Base-by-base conservation (phyloP, 2,888 invertebrate genomes). In the Agrilus cyanescens region DNA sequence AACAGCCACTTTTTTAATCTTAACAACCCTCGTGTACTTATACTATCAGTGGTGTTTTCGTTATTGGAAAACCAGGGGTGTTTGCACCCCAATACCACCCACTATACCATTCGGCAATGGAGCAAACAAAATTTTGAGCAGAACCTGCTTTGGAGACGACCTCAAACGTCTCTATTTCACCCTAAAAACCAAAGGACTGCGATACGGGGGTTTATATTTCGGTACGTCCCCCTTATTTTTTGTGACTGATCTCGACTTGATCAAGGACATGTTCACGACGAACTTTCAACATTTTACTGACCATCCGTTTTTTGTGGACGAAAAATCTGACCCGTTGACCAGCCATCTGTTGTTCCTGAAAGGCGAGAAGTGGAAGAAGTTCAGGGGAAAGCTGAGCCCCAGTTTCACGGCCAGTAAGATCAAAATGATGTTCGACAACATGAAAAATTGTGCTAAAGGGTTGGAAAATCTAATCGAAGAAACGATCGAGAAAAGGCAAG, bases 251-350 rank as follows among this genome's bases (percentile, higher is more conserved):
- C 38, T 48, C 3, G 48, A 52, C 37, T 37, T 52, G 32, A 37
- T 48, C n/a, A 53, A 53, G 38, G 65, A 66, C 32, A 61, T 79
- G 12, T 52, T 78, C 51, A 69, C 72, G 25, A 73, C 69, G 47
- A 76, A 78, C 49, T 79, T 76, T 47, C 63, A 61, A 4, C 62
- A 72, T 53, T 79, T 80, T 46, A 72, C 73, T 55, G 74, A 77
- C 42, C 73, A 76, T 35, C 77, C 75, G 0, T 61, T 72, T 15
- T 73, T 72, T 51, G 64, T 59, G 4, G 73, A 76, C 38, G 74
- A 75, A 32, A 58, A 68, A 4, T 66, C 68, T 2, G 76, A 78
- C 56, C 74, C 71, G 0, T 46, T 78, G 16, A 69, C 73, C 1
- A 71, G 65, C 1, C 72, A 73, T 54, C 55, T 80, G 2, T 74